A percentile compares a stretch with the other conserved stretches of the same genome.
These are phyloP conservation scores for Aldabrachelys gigantea DNA, from an alignment of 2,113 vertebrate genomes.

Conservation along the genomic window DNA sequence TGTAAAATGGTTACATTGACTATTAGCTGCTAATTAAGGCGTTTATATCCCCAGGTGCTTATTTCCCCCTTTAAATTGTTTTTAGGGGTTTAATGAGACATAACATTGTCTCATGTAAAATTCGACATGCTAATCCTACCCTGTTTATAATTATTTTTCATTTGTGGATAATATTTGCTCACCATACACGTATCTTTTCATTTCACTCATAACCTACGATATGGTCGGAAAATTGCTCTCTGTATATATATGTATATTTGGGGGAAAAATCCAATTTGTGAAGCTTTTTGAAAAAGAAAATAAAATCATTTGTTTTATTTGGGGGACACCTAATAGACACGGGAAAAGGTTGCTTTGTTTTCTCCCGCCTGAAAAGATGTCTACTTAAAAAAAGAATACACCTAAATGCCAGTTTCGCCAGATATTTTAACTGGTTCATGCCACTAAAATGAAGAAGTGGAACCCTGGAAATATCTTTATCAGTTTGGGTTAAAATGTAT, in stretches of 20 bases:
- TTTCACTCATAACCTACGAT: background rate
- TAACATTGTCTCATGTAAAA: background rate
- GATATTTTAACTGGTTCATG: background rate
- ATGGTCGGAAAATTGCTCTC: background rate
- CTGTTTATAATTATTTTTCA: background rate
- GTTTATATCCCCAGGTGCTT: background rate
- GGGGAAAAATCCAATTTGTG: background rate
- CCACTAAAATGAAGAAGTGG: background rate
- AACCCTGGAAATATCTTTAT: background rate
- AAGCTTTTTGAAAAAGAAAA: background rate
- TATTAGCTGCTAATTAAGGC: conserved; percentile 30
- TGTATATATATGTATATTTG: background rate
- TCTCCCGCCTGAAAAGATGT: background rate
- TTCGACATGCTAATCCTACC: background rate
- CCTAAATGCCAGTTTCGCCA: background rate
- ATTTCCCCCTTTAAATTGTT: background rate
- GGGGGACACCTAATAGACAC: background rate
- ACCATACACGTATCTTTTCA: rapidly evolving
- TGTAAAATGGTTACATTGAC: conserved; percentile 7
- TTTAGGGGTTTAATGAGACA: background rate
- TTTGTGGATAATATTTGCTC: background rate
- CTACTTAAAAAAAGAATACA: background rate
- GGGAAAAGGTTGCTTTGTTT: background rate
- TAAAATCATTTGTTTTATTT: background rate
- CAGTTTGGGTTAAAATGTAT: background rate